Evolutionary conservation across 1,140 invertebrate genomes (phyloP).

Genomic region (Drosophila bifasciata): DNA sequence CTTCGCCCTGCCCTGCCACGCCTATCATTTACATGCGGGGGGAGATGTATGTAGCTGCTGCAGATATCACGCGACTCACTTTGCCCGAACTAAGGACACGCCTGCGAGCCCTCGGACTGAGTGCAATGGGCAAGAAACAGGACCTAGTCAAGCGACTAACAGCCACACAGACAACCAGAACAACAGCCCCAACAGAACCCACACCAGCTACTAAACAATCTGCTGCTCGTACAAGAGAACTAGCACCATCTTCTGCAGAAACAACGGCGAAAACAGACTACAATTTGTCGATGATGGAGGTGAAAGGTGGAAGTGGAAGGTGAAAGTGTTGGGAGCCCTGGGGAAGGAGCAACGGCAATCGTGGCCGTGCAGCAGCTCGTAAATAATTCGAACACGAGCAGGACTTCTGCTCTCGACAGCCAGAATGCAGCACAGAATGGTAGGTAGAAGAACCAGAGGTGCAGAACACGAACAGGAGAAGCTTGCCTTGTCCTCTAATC

Average conservation of each 20-base stretch:
- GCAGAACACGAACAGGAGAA: neutral
- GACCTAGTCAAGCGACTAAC: slow-evolving; percentile 66
- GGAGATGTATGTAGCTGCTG: no score
- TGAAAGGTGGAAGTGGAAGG: no score
- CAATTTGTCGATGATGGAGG: slow-evolving; percentile 60
- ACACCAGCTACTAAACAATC: no score
- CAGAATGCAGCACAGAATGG: slow-evolving; percentile 27
- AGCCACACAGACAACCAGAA: slow-evolving; percentile 18
- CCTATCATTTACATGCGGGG: slow-evolving; percentile 17
- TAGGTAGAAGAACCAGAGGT: slow-evolving; percentile 36
- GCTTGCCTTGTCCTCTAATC: no score
- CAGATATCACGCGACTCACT: slow-evolving; percentile 64
- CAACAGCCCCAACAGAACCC: neutral
- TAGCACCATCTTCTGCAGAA: neutral
- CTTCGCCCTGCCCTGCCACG: slow-evolving; percentile 31
- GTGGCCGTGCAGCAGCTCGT: slow-evolving; percentile 43
- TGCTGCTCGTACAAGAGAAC: no score
- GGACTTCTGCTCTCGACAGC: slow-evolving; percentile 20
- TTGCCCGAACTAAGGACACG: slow-evolving; percentile 64
- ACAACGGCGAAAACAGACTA: slow-evolving; percentile 21
- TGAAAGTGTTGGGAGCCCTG: no score
- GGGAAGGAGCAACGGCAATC: neutral
- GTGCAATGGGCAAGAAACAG: slow-evolving; percentile 63
- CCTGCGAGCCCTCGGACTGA: slow-evolving; percentile 64
- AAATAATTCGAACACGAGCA: slow-evolving; percentile 39